Percentiles rank a stretch among this genome's conserved stretches.
These are phyloP conservation scores for Penaeus indicus DNA, from an alignment of 1,140 invertebrate genomes.

Conservation along the genomic window DNA sequence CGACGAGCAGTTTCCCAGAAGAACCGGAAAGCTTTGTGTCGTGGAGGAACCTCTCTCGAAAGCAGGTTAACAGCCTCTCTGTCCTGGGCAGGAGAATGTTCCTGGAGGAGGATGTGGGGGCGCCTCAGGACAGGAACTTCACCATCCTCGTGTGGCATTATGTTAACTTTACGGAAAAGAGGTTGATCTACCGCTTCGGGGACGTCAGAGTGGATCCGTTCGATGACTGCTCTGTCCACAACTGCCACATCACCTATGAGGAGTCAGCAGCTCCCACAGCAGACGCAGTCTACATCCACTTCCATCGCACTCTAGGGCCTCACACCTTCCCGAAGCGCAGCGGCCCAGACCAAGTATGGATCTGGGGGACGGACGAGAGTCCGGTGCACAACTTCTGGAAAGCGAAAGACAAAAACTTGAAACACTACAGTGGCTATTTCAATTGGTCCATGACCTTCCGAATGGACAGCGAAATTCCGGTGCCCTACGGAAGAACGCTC, in stretches of 20 bases:
- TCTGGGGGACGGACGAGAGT: slow-evolving; percentile 77
- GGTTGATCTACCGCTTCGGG: slow-evolving; percentile 65
- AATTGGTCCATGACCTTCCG: slow-evolving; percentile 85
- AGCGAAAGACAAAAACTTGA: slow-evolving; percentile 67
- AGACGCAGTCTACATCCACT: slow-evolving; percentile 75
- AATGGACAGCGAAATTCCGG: slow-evolving; percentile 78
- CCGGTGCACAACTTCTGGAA: slow-evolving; percentile 73
- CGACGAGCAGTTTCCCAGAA: no score
- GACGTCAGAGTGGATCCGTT: slow-evolving; percentile 70
- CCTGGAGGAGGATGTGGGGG: neutral
- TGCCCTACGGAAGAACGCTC: slow-evolving; percentile 78
- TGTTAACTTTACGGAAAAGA: slow-evolving; percentile 59
- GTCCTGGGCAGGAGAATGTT: slow-evolving; percentile 34
- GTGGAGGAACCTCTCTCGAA: no score
- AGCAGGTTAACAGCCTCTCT: neutral
- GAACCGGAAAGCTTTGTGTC: no score
- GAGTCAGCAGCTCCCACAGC: slow-evolving; percentile 66
- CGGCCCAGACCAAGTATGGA: slow-evolving; percentile 74
- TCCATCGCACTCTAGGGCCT: slow-evolving; percentile 72
- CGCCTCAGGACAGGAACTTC: slow-evolving; percentile 29
- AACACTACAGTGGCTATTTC: slow-evolving; percentile 73
- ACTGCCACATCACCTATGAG: slow-evolving; percentile 73
- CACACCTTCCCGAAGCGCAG: slow-evolving; percentile 69
- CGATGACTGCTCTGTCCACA: slow-evolving; percentile 72
- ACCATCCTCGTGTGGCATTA: slow-evolving; percentile 66